Evolutionary conservation across 2,888 invertebrate genomes (phyloP).

Genomic region (Thelaira solivaga): DNA sequence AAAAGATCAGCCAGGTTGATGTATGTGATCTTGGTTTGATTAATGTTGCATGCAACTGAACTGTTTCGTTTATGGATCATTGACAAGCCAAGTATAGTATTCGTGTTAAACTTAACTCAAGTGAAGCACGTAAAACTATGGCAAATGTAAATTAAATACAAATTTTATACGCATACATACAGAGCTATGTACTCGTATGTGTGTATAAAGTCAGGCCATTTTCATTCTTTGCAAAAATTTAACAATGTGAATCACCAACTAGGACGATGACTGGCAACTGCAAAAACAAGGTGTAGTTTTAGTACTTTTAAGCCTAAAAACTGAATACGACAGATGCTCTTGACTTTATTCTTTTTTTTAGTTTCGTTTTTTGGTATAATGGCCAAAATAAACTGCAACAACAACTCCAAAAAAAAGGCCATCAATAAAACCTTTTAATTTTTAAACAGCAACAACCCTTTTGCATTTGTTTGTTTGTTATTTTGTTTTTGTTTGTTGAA

Average conservation of each 20-base stretch:
- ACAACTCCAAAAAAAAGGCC: conserved; percentile 32
- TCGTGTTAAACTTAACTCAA: neutral
- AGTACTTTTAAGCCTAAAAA: conserved; percentile 55
- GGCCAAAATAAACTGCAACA: conserved; percentile 43
- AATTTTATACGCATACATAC: conserved; percentile 10
- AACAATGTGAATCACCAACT: conserved; percentile 35
- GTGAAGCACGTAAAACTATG: conserved; percentile 25
- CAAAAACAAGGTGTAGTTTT: conserved; percentile 60
- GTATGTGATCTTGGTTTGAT: conserved; percentile 30
- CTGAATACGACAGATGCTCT: conserved; percentile 61
- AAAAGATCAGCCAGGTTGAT: conserved; percentile 39
- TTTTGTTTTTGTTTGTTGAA: neutral
- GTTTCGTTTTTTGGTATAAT: conserved; percentile 7
- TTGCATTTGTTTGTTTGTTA: neutral
- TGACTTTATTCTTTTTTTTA: conserved; percentile 1
- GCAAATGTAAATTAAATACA: neutral
- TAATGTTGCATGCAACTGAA: conserved; percentile 35
- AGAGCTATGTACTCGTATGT: no score
- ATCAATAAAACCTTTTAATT: conserved; percentile 40
- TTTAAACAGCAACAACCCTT: conserved; percentile 41
- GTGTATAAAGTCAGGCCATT: neutral
- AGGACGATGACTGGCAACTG: conserved; percentile 49
- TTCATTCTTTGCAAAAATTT: conserved; percentile 47
- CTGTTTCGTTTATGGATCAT: conserved; percentile 33
- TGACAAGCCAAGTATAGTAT: conserved; percentile 44